Percentiles rank a stretch among this genome's conserved stretches.
Evolutionary conservation across 2,888 invertebrate species (phyloP).

Genomic region (Spicauda simplicius): DNA sequence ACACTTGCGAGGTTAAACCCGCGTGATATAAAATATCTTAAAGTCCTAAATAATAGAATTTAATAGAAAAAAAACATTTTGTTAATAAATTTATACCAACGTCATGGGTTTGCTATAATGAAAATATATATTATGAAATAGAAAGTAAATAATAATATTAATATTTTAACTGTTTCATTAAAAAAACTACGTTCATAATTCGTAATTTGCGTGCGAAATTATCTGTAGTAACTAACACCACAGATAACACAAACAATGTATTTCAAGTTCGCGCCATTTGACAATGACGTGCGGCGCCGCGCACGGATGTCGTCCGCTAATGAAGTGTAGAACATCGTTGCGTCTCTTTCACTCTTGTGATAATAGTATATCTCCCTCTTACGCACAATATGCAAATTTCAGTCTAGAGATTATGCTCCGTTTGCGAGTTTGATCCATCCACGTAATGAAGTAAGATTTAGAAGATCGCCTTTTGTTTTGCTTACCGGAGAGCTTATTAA

Average conservation of each 20-base stretch:
- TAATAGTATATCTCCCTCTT: conserved; percentile 47
- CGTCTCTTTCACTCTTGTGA: conserved; percentile 39
- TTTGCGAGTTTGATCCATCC: conserved; percentile 58
- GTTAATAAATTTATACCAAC: no score
- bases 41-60: no score
- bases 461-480: conserved; percentile 52
- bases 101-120: no score
- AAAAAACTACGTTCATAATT: no score
- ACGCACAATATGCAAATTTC: conserved; percentile 50
- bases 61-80: no score
- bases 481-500: conserved; percentile 43
- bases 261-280: conserved; percentile 13
- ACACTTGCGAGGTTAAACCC: no score
- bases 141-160: no score
- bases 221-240: background rate
- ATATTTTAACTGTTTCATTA: no score
- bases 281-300: conserved; percentile 40
- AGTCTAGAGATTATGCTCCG: conserved; percentile 52
- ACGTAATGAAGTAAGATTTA: conserved; percentile 63
- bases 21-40: no score
- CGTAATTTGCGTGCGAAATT: background rate
- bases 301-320: conserved; percentile 57
- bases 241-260: conserved; percentile 13
- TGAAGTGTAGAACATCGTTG: conserved; percentile 56
- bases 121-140: no score